Evolutionary conservation across 2,888 invertebrate species (phyloP).

Genomic region (Rotaria socialis): DNA sequence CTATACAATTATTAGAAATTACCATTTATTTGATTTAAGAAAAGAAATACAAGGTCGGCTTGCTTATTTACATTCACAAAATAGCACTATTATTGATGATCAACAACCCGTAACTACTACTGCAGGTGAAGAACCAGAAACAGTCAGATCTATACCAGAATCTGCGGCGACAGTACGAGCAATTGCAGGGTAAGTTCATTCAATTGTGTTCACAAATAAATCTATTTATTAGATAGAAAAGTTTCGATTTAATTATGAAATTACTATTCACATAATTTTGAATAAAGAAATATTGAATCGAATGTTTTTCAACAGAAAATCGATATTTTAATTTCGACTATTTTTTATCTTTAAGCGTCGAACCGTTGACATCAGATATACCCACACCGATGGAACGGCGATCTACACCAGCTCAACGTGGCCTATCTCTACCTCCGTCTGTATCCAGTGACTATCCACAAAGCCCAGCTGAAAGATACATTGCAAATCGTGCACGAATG

Average conservation of each 20-base stretch:
- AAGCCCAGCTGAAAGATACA: slow-evolving; percentile 36
- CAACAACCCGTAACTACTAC: not conserved
- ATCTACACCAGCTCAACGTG: not conserved
- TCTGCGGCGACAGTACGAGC: not conserved
- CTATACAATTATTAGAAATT: slow-evolving; percentile 25
- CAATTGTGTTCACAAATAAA: too few relatives aligned
- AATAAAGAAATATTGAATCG: too few relatives aligned
- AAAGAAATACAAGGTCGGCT: slow-evolving; percentile 12
- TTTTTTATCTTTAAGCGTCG: not conserved
- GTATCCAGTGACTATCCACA: not conserved
- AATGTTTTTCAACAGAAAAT: not conserved
- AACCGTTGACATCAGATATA: not conserved
- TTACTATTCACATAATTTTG: too few relatives aligned
- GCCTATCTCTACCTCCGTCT: not conserved
- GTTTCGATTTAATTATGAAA: too few relatives aligned
- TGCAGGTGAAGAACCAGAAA: not conserved
- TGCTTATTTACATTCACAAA: not conserved
- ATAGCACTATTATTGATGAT: not conserved
- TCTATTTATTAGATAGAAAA: too few relatives aligned
- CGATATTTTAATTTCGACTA: not conserved
- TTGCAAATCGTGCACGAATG: not conserved
- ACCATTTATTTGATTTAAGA: slow-evolving; percentile 23
- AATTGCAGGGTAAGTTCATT: too few relatives aligned
- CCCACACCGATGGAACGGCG: not conserved
- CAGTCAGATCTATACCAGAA: not conserved